Evolutionary conservation across 2,113 vertebrate species (phyloP).

Genomic region (Smithornis capensis): DNA sequence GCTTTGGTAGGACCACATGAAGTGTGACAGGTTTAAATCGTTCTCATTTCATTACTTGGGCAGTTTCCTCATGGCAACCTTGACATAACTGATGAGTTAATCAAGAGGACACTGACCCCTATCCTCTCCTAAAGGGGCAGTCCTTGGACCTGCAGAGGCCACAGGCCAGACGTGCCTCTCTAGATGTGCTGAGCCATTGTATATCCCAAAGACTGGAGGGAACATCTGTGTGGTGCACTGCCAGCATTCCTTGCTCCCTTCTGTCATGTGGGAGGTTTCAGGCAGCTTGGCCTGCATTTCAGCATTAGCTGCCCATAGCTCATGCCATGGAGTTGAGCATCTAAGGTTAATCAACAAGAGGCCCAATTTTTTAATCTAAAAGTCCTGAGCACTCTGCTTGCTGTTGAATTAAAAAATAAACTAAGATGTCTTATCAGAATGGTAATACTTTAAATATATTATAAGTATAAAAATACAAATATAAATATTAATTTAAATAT

Average conservation of each 20-base stretch:
- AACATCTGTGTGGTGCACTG: background rate
- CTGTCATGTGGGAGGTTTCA: background rate
- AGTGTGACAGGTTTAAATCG: background rate
- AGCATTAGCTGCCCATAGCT: background rate
- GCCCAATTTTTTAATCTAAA: background rate
- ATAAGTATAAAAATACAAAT: too few species aligned
- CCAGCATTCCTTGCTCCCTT: background rate
- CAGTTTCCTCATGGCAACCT: accelerated
- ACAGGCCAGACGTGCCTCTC: background rate
- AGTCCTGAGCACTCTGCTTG: background rate
- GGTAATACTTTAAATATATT: background rate
- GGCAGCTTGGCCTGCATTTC: background rate
- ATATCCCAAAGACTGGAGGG: background rate
- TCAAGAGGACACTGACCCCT: background rate
- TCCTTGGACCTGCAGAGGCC: background rate
- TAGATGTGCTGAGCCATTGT: accelerated
- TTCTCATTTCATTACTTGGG: background rate
- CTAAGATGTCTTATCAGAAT: background rate
- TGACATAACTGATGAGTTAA: background rate
- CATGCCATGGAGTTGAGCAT: background rate
- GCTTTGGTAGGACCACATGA: accelerated
- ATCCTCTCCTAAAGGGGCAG: accelerated
- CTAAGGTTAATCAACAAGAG: background rate
- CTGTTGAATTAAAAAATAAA: background rate
- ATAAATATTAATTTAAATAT: too few species aligned